Conservation (phyloP, 2,888 invertebrate genomes). For the Bellardia bayeri region DNA sequence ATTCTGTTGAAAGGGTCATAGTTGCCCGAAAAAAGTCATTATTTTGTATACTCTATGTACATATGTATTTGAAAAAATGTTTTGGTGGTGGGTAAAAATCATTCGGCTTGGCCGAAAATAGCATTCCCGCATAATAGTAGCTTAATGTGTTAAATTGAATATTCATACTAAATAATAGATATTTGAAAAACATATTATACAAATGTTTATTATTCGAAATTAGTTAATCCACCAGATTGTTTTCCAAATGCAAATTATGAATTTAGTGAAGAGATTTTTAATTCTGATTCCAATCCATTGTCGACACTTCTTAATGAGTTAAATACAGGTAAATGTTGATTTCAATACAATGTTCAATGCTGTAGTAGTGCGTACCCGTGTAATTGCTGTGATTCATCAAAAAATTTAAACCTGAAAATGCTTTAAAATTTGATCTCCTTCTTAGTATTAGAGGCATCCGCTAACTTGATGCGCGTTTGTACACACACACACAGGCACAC, state of each 20-base stretch:
- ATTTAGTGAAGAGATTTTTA: slow-evolving; percentile 95
- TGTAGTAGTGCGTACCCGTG: slow-evolving; percentile 1
- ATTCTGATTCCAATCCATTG: slow-evolving; percentile 90
- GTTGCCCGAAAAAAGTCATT: no score
- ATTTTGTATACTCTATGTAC: neutral
- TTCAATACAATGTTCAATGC: slow-evolving; percentile 9
- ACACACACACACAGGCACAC: neutral
- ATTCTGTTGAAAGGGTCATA: no score
- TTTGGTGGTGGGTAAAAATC: slow-evolving; percentile 25
- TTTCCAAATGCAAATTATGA: slow-evolving; percentile 62
- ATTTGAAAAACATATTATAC: neutral
- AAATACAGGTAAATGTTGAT: slow-evolving; percentile 89
- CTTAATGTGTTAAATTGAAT: neutral
- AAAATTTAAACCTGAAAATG: slow-evolving; percentile 6
- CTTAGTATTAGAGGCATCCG: slow-evolving; percentile 6
- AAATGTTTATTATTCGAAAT: slow-evolving; percentile 43
- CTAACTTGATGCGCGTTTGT: slow-evolving; percentile 4
- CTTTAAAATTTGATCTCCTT: neutral
- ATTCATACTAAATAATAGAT: neutral
- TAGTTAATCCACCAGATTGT: slow-evolving; percentile 60
- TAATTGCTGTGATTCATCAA: slow-evolving; percentile 7
- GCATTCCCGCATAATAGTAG: neutral
- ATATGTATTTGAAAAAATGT: neutral
- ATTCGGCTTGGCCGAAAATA: neutral
- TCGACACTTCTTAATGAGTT: slow-evolving; percentile 97